Base-by-base conservation (phyloP, 2,113 vertebrate genomes). In the Amphiprion ocellaris region DNA sequence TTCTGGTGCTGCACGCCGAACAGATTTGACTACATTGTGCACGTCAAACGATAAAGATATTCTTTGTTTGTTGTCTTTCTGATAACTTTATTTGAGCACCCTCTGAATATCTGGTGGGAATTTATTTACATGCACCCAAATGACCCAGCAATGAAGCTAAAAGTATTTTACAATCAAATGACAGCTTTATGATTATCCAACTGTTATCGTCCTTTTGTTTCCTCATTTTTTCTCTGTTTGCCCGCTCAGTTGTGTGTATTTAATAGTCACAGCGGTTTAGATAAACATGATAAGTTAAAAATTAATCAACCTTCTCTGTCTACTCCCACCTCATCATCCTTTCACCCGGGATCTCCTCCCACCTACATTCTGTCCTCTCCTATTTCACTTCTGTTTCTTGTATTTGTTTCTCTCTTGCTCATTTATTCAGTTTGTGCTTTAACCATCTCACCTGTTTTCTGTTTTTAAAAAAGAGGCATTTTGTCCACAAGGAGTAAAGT, bases 291-390 rank as follows among this genome's bases (percentile, higher is more conserved):
- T 67, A 23, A 46, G 58, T 75, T 60, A 33, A 79, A 80, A 67
- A 67, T 55, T 17, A 81, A 62, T 82, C 17, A 10, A 52, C 52
- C 6, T 39, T 55, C 44, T 81, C 63, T 14, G 12, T 24, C 17
- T 21, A 0, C 37, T 68, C 24, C 17, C 46, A 4, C 71, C 10
- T 69, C 26, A 50, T 23, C 16, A 52, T 61, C 21, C 39, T 66
- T 30, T 55, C 59, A 24, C 44, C 24, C 58, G 2, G 3, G 2
- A 24, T 62, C 55, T 86, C 71, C 77, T 84, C 87, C 87, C 84
- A 90, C 89, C 69, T 50, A 44, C 82, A 82, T 24, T 65, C 82
- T 84, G 87, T 67, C 53, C 59, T 54, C 65, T 76, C 50, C 26
- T 12, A 1, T 37, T 41, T 62, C 47, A 17, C 1, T 11, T 44